Conservation (phyloP, 1,140 invertebrate species). For the Solen grandis region DNA sequence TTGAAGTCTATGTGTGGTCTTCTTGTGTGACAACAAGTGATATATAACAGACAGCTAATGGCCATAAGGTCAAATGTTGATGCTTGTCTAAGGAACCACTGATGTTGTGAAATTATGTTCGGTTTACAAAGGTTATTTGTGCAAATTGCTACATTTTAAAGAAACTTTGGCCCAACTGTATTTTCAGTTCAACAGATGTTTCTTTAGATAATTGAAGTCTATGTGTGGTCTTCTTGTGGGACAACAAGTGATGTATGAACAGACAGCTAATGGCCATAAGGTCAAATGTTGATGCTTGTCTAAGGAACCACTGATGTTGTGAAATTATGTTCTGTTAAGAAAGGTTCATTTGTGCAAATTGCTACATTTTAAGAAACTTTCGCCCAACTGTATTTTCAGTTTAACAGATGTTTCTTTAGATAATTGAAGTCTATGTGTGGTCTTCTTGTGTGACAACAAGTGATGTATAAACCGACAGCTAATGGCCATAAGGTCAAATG, state of each 20-base stretch:
- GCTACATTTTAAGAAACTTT: not conserved
- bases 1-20: too few relatives aligned
- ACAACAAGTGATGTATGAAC: not conserved
- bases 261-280: not conserved
- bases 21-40: not conserved
- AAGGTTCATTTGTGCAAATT: not conserved
- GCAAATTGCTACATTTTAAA: too few relatives aligned
- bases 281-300: not conserved
- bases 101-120: too few relatives aligned
- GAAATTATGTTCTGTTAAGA: not conserved
- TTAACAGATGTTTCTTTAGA: not conserved
- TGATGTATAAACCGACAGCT: not conserved
- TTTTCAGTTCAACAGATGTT: too few relatives aligned
- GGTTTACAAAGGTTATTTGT: too few relatives aligned
- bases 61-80: not conserved
- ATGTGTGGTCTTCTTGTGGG: too few relatives aligned
- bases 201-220: too few relatives aligned
- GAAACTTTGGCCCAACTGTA: too few relatives aligned
- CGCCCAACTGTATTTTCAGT: not conserved
- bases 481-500: not conserved
- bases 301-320: not conserved
- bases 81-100: too few relatives aligned
- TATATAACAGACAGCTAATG: constrained; percentile 28
- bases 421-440: not conserved
- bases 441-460: not conserved